Evolutionary conservation across 2,888 invertebrate species (phyloP).

Genomic region (Xestia ashworthii): DNA sequence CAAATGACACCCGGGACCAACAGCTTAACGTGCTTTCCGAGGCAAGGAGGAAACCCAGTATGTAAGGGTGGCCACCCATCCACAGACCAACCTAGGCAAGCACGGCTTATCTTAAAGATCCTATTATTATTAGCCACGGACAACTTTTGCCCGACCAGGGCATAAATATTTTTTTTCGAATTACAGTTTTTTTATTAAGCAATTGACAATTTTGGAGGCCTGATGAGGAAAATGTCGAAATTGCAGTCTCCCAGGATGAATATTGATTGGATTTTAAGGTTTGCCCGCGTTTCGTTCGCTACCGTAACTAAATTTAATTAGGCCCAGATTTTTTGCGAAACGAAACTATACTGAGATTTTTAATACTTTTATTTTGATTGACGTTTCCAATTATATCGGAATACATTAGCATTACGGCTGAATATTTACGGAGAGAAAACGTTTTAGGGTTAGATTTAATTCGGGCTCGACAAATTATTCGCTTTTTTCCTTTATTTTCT

Average conservation of each 20-base stretch:
- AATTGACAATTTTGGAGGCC: slow-evolving; percentile 3
- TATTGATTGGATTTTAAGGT: slow-evolving; percentile 52
- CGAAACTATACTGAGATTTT: slow-evolving; percentile 26
- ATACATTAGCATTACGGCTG: neutral
- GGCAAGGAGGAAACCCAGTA: no score
- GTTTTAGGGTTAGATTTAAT: neutral
- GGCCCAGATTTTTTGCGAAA: slow-evolving; percentile 17
- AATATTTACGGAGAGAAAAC: neutral
- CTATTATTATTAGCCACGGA: no score
- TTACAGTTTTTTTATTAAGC: slow-evolving; percentile 6
- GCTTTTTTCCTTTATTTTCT: neutral
- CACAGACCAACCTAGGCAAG: no score
- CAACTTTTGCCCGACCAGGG: neutral
- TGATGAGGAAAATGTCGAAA: slow-evolving; percentile 37
- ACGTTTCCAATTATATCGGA: slow-evolving; percentile 45
- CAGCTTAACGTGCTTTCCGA: no score
- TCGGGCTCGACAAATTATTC: neutral
- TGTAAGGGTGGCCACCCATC: no score
- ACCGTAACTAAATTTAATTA: slow-evolving; percentile 47
- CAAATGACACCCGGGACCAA: no score
- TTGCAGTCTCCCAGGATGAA: slow-evolving; percentile 39
- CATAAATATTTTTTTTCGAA: neutral
- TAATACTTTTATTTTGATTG: slow-evolving; percentile 35
- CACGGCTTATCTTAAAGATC: no score
- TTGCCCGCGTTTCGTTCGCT: slow-evolving; percentile 32